Percentiles rank a stretch among this genome's conserved stretches.
Conservation (phyloP, 2,888 invertebrate genomes). For the Cheilosia soror region DNA sequence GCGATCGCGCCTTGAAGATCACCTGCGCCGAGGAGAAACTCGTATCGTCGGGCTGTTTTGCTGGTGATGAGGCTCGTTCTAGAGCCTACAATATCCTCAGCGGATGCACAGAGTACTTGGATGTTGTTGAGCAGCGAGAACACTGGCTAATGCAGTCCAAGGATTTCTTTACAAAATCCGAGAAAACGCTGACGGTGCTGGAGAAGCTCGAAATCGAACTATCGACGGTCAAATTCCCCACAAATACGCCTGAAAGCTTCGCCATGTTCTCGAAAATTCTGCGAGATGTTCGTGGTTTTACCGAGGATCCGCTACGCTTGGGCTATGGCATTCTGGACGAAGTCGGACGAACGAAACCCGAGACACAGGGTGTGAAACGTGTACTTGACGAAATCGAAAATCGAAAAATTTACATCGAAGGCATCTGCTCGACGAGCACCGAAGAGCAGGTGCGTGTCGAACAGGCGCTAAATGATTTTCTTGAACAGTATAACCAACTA, state of each 20-base stretch:
- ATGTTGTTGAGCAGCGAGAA: slow-evolving; percentile 89
- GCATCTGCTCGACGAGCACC: slow-evolving; percentile 87
- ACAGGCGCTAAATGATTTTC: slow-evolving; percentile 88
- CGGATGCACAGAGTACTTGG: slow-evolving; percentile 88
- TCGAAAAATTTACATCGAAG: slow-evolving; percentile 87
- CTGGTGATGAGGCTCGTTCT: slow-evolving; percentile 88
- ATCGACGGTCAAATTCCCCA: slow-evolving; percentile 87
- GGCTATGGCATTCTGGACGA: slow-evolving; percentile 90
- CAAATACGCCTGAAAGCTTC: slow-evolving; percentile 88
- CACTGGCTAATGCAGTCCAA: slow-evolving; percentile 88
- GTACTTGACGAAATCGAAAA: slow-evolving; percentile 90
- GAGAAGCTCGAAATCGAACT: slow-evolving; percentile 91
- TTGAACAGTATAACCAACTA: slow-evolving; percentile 88
- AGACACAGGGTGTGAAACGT: slow-evolving; percentile 87
- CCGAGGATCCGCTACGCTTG: slow-evolving; percentile 87
- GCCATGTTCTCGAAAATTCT: slow-evolving; percentile 88
- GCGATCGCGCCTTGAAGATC: slow-evolving; percentile 90
- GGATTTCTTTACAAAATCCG: slow-evolving; percentile 89
- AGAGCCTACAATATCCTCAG: slow-evolving; percentile 88
- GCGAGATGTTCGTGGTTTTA: slow-evolving; percentile 87
- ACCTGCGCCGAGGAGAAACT: slow-evolving; percentile 91
- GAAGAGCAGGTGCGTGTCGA: slow-evolving; percentile 89
- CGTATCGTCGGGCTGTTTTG: slow-evolving; percentile 88
- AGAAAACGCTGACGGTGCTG: slow-evolving; percentile 88
- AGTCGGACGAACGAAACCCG: slow-evolving; percentile 87